These are phyloP conservation scores for Standfussiana lucernea DNA, from an alignment of 2,888 invertebrate genomes.

Conservation along the genomic window DNA sequence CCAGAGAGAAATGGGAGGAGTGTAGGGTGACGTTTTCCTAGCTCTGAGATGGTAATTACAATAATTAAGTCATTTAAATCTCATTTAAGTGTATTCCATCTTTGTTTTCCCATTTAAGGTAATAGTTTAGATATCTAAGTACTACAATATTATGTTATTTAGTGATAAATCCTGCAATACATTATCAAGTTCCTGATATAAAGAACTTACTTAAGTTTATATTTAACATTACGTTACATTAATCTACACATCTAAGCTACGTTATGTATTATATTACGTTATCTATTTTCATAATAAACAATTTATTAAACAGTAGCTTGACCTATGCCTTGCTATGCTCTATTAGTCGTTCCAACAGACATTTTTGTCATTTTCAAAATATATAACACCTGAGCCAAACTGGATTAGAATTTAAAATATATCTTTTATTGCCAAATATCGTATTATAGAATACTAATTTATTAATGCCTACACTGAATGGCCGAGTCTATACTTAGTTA, in stretches of 20 bases:
- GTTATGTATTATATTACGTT: not conserved
- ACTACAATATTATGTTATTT: not conserved
- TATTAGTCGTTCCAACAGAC: not conserved
- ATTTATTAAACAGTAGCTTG: constrained; percentile 21
- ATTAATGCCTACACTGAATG: constrained; percentile 38
- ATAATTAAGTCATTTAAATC: not conserved
- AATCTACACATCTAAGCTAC: not conserved
- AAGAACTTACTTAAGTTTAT: not conserved
- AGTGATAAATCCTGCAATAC: not conserved
- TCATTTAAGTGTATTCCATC: no score
- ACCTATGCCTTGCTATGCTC: constrained; percentile 9
- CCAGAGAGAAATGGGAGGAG: not conserved
- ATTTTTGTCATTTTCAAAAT: constrained; percentile 20
- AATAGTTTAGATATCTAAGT: no score
- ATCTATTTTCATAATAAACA: not conserved
- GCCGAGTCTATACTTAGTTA: not conserved
- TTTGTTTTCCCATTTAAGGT: no score
- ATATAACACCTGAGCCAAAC: constrained; percentile 29
- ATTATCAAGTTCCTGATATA: not conserved
- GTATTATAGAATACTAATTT: constrained; percentile 37
- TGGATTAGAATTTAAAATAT: constrained; percentile 42
- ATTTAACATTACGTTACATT: not conserved
- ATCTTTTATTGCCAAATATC: constrained; percentile 21
- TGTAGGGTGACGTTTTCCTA: not conserved
- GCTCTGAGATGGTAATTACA: not conserved